Evolutionary conservation across 1,140 invertebrate genomes (phyloP).

Genomic region (Zaprionus lachaisei): DNA sequence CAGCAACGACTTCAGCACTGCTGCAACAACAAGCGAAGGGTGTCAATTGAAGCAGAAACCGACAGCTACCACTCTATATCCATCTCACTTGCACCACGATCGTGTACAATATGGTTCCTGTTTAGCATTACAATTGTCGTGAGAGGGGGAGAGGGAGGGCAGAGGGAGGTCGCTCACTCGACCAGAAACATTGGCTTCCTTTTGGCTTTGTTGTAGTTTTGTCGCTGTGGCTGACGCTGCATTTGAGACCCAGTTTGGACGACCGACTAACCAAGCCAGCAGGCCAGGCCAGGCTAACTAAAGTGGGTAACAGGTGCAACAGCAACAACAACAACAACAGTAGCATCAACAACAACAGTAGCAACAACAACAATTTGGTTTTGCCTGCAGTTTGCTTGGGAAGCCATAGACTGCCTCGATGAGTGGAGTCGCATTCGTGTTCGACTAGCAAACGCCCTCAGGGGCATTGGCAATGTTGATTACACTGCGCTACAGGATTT

Average conservation of each 20-base stretch:
- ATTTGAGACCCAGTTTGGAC: slow-evolving; percentile 67
- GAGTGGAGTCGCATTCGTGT: slow-evolving; percentile 1
- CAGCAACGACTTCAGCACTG: slow-evolving; percentile 36
- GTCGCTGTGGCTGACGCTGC: neutral
- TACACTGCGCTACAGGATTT: slow-evolving; percentile 40
- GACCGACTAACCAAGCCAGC: slow-evolving; percentile 70
- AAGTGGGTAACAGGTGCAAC: slow-evolving; percentile 78
- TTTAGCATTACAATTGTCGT: slow-evolving; percentile 73
- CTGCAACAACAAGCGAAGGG: slow-evolving; percentile 48
- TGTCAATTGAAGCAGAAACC: slow-evolving; percentile 80
- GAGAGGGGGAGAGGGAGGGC: neutral
- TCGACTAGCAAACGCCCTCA: neutral
- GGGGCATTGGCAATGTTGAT: slow-evolving; percentile 6
- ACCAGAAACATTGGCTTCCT: slow-evolving; percentile 79
- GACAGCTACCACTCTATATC: slow-evolving; percentile 30
- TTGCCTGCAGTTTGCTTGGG: slow-evolving; percentile 41
- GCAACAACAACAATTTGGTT: slow-evolving; percentile 15
- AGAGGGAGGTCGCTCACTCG: slow-evolving; percentile 54
- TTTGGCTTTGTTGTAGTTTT: slow-evolving; percentile 56
- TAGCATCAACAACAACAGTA: neutral
- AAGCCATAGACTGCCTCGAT: slow-evolving; percentile 55
- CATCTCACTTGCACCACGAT: slow-evolving; percentile 22
- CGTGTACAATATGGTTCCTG: slow-evolving; percentile 71
- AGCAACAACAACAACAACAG: slow-evolving; percentile 26
- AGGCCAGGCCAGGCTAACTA: slow-evolving; percentile 39